These are phyloP conservation scores for Nibea coibor DNA, from an alignment of 2,113 vertebrate genomes.

Conservation along the genomic window DNA sequence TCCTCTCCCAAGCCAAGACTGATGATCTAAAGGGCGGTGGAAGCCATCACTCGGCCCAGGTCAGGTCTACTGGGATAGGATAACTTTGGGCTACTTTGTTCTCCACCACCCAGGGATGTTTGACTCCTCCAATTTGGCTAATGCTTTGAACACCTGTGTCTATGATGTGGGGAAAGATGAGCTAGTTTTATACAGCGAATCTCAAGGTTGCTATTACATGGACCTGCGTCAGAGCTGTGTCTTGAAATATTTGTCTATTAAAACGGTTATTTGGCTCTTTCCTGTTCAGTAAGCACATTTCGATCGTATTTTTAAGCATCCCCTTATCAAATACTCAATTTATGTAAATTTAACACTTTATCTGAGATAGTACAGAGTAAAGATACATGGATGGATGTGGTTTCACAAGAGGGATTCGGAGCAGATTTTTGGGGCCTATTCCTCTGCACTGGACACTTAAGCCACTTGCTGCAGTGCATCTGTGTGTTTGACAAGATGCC, in stretches of 20 bases:
- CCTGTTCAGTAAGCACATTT: too few relatives aligned
- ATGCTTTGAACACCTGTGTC: slow-evolving; percentile 57
- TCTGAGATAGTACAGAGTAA: too few relatives aligned
- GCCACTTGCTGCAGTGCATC: too few relatives aligned
- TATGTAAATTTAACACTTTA: too few relatives aligned
- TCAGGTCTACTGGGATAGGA: slow-evolving; percentile 39
- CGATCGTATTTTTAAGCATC: too few relatives aligned
- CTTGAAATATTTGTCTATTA: neutral
- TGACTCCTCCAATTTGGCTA: slow-evolving; percentile 29
- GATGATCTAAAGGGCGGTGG: slow-evolving; percentile 5
- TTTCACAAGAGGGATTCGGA: too few relatives aligned
- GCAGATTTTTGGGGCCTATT: too few relatives aligned
- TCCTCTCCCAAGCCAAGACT: slow-evolving; percentile 26
- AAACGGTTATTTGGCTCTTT: neutral
- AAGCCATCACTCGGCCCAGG: slow-evolving; percentile 42
- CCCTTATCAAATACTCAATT: too few relatives aligned
- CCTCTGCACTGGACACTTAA: too few relatives aligned
- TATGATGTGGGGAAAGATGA: neutral
- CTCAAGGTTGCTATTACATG: neutral
- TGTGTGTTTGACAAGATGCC: too few relatives aligned
- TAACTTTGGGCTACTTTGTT: slow-evolving; percentile 3
- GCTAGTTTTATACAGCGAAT: neutral
- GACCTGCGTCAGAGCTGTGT: neutral
- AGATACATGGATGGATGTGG: too few relatives aligned
- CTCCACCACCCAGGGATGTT: neutral